Base-by-base conservation (phyloP, 2,888 invertebrate species). In the Nomada goodeniana region DNA sequence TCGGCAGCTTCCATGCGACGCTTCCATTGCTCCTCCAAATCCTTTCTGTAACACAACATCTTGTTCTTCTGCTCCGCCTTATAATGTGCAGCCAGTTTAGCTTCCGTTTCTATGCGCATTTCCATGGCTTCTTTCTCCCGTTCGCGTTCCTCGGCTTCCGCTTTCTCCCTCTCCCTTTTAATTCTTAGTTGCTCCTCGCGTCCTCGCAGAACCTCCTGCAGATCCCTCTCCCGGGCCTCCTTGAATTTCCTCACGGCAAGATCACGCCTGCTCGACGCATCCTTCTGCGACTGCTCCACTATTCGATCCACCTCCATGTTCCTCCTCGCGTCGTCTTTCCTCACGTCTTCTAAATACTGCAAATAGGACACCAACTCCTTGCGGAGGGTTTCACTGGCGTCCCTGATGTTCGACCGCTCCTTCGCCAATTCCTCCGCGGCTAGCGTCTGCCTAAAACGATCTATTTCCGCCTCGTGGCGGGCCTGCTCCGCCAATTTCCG, bases 301-400 rank as follows among this genome's bases (percentile, higher is more conserved):
- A 88, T 75, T 15, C 72, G 82, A 4, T 91, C 90, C 20, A 90
- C 70, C 55, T 91, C 91, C 13, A 82, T 52, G 18, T 89, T 78
- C 50, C 89, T 86, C 26, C 60, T 84, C 2, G 80, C 83, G 20
- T 91, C 90, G 52, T 89, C 88, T 10, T 72, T 81, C 18, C 87
- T 80, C 42, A 91, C 71, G 10, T 89, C 89, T 61, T 91, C 90
- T 26, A 93, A 59, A 72, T 91, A 90, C 73, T 82, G 80, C 76
- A 91, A 74, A 64, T 92, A 92, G 53, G 91, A 89, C 53, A 87
- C 55, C 26, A 92, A 83, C 67, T 93, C 92, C 7, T 44, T 76
- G 0, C 92, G 90, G 59, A 92, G 78, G 18, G 82, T 79, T 4
- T 75, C 81, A n/a, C 89, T 83, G 23, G 87, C 73, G 65, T 87